Evolutionary conservation across 2,888 invertebrate species (phyloP).

Genomic region (Thecocarcelia acutangulata): DNA sequence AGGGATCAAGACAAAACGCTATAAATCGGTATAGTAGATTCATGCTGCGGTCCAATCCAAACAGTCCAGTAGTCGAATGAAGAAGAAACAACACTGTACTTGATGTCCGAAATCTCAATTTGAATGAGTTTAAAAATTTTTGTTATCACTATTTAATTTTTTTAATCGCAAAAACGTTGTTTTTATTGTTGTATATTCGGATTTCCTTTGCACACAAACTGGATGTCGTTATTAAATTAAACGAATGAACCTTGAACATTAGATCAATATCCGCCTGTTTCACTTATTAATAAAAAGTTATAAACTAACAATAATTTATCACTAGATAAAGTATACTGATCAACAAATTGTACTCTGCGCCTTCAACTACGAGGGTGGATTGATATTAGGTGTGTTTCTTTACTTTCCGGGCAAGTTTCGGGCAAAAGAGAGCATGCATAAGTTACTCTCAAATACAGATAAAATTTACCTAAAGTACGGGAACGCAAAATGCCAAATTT

Average conservation of each 20-base stretch:
- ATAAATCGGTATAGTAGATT: constrained; percentile 77
- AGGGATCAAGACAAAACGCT: constrained; percentile 79
- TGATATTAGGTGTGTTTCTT: too few relatives aligned
- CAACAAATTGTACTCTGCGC: constrained; percentile 45
- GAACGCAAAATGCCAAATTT: too few relatives aligned
- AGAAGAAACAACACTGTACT: constrained; percentile 56
- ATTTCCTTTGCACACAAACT: neutral
- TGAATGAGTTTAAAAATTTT: constrained; percentile 33
- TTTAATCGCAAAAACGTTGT: constrained; percentile 13
- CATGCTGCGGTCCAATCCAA: constrained; percentile 69
- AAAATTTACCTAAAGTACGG: too few relatives aligned
- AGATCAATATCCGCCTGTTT: constrained; percentile 25
- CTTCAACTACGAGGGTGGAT: too few relatives aligned
- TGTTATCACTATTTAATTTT: constrained; percentile 42
- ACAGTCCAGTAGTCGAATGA: constrained; percentile 16
- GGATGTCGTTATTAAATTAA: neutral
- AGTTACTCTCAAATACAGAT: too few relatives aligned
- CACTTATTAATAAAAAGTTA: neutral
- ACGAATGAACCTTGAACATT: constrained; percentile 53
- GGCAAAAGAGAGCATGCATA: too few relatives aligned
- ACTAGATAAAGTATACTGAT: constrained; percentile 28
- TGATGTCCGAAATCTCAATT: constrained; percentile 34
- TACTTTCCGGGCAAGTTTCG: too few relatives aligned
- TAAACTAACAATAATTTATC: constrained; percentile 30
- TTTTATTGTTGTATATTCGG: constrained; percentile 34